phyloP scores from a whole-genome alignment of 1,140 invertebrate species.

The Maconellicoccus hirsutus region DNA sequence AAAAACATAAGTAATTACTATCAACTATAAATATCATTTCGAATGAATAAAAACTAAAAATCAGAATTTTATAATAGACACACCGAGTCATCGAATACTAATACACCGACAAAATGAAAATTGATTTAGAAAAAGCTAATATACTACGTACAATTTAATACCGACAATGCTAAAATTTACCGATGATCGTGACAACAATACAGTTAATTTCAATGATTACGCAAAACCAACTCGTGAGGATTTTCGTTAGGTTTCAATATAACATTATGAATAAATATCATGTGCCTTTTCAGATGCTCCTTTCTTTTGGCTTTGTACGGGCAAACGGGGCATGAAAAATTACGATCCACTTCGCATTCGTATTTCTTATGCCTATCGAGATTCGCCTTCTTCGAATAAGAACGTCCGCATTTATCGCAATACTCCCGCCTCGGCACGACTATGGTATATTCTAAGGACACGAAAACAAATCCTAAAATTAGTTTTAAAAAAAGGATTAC shows the following conservation, averaged over 20 bases:
- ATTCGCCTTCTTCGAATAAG: conserved; percentile 37
- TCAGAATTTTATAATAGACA: no score
- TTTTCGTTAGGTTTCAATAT: conserved; percentile 10
- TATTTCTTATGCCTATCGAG: conserved; percentile 38
- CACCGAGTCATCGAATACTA: no score
- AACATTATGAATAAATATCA: conserved; percentile 29
- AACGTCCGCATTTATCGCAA: conserved; percentile 34
- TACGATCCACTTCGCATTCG: conserved; percentile 42
- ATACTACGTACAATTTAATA: no score
- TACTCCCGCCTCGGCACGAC: background rate
- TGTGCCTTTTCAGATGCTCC: conserved; percentile 35
- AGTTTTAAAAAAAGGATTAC: no score
- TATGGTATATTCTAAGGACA: background rate
- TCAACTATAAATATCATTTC: no score
- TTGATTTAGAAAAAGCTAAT: no score
- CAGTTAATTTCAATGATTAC: no score
- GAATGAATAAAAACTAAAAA: no score
- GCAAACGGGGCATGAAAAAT: conserved; percentile 40
- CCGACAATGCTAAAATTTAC: no score
- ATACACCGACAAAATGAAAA: no score
- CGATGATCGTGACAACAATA: no score
- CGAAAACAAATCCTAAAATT: background rate
- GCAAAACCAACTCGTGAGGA: background rate
- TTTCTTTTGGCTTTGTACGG: conserved; percentile 36
- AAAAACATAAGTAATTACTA: no score